Evolutionary conservation across 2,113 vertebrate genomes (phyloP).

Genomic region (Struthio camelus): DNA sequence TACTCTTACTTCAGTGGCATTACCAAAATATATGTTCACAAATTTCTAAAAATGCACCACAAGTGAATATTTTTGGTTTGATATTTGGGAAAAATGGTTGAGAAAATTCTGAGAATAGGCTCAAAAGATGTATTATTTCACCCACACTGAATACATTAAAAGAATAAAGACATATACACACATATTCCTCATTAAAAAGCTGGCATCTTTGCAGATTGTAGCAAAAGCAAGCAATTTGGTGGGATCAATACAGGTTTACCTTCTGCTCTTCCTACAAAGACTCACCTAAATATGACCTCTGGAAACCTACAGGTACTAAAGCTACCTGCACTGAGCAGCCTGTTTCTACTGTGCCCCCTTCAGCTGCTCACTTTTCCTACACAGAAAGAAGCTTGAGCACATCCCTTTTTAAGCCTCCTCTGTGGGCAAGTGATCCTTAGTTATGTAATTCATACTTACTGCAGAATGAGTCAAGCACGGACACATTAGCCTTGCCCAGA

Average conservation of each 20-base stretch:
- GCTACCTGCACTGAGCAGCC: not conserved
- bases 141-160: not conserved
- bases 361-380: not conserved
- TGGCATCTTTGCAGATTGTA: not conserved
- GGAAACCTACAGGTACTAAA: not conserved
- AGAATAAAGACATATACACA: not conserved
- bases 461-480: not conserved
- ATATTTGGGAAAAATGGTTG: not conserved
- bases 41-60: too few species aligned
- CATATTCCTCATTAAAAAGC: not conserved
- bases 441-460: not conserved
- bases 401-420: not conserved
- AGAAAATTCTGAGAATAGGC: not conserved
- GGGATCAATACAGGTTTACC: not conserved
- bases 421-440: not conserved
- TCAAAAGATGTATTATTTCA: not conserved
- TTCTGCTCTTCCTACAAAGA: not conserved
- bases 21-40: too few species aligned
- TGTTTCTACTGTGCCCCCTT: not conserved
- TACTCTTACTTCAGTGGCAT: too few species aligned
- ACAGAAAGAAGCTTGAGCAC: not conserved
- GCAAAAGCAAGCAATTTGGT: not conserved
- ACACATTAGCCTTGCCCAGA: not conserved
- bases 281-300: not conserved
- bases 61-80: not conserved